Conservation (phyloP, 2,797 vertebrate genomes). For the Thunnus albacares region DNA sequence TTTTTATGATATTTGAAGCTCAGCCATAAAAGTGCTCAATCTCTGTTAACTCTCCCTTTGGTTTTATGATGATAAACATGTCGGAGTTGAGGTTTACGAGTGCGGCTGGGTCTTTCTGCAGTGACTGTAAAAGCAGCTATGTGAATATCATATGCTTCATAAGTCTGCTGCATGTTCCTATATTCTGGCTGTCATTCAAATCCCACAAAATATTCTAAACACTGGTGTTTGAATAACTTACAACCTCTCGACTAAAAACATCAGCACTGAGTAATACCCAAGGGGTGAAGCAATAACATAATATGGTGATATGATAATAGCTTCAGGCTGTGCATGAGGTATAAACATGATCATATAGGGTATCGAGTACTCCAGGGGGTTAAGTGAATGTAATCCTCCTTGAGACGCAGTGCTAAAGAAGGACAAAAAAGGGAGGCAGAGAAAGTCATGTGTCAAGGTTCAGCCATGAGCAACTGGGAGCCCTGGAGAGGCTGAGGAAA, state of each 20-base stretch:
- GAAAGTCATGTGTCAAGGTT: conserved; percentile 66
- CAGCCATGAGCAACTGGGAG: conserved; percentile 51
- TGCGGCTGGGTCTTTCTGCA: conserved; percentile 38
- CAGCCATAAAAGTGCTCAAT: conserved; percentile 49
- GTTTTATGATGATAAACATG: conserved; percentile 59
- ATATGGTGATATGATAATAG: conserved; percentile 70
- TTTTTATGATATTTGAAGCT: conserved; percentile 54
- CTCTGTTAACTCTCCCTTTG: conserved; percentile 49
- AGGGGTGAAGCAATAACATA: conserved; percentile 59
- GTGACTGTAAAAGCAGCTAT: conserved; percentile 54
- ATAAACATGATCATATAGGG: conserved; percentile 66
- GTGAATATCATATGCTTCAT: conserved; percentile 43
- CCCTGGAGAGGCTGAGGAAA: conserved; percentile 32
- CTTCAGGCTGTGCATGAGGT: conserved; percentile 69
- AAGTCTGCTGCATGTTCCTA: conserved; percentile 29
- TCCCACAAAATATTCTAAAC: conserved; percentile 59
- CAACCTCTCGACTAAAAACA: conserved; percentile 73
- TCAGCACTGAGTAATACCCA: conserved; percentile 58
- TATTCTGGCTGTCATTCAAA: conserved; percentile 56
- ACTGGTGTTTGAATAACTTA: conserved; percentile 76
- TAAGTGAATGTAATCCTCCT: conserved; percentile 69
- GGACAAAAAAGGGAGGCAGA: conserved; percentile 28
- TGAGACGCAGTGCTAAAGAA: conserved; percentile 39
- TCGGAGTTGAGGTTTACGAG: conserved; percentile 50
- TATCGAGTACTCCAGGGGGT: conserved; percentile 60